These are phyloP conservation scores for Macroramphosus scolopax DNA, from an alignment of 2,797 vertebrate genomes.

Conservation along the genomic window DNA sequence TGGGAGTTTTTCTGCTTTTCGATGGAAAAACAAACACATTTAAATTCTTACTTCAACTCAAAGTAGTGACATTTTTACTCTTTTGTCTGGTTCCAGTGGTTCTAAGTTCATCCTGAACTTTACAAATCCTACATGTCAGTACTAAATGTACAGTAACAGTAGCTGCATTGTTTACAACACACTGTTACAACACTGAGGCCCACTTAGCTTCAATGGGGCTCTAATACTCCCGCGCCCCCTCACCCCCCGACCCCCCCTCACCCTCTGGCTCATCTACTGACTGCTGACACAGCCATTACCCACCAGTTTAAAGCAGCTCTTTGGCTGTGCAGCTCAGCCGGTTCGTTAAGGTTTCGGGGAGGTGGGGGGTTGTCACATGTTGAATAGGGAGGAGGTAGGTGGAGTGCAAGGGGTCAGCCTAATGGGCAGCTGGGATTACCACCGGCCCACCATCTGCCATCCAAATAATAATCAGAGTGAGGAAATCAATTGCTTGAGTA, in stretches of 20 bases:
- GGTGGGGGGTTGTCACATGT: conserved; percentile 12
- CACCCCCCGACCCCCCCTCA: conserved; percentile 4
- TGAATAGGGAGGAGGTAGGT: conserved; percentile 38
- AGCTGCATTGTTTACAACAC: conserved; percentile 23
- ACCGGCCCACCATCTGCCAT: conserved; percentile 80
- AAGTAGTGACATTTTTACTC: too few species aligned
- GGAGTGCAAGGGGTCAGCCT: conserved; percentile 64
- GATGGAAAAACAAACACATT: too few species aligned
- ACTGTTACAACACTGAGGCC: conserved; percentile 21
- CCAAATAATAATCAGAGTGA: conserved; percentile 61
- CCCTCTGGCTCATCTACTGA: conserved; percentile 64
- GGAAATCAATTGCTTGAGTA: conserved; percentile 79
- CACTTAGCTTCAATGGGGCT: conserved; percentile 23
- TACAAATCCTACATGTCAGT: too few species aligned
- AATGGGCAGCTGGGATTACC: conserved; percentile 79
- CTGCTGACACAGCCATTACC: conserved; percentile 72
- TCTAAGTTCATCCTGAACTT: too few species aligned
- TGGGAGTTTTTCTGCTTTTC: too few species aligned
- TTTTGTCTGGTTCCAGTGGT: too few species aligned
- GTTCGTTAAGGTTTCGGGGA: conserved; percentile 42
- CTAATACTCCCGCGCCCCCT: conserved; percentile 31
- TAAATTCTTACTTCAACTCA: too few species aligned
- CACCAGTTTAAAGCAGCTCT: conserved; percentile 62
- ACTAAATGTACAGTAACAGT: conserved; percentile 9
- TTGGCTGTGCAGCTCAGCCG: conserved; percentile 44